Conservation (phyloP, 2,113 vertebrate genomes). For the Astatoreochromis straeleni region DNA sequence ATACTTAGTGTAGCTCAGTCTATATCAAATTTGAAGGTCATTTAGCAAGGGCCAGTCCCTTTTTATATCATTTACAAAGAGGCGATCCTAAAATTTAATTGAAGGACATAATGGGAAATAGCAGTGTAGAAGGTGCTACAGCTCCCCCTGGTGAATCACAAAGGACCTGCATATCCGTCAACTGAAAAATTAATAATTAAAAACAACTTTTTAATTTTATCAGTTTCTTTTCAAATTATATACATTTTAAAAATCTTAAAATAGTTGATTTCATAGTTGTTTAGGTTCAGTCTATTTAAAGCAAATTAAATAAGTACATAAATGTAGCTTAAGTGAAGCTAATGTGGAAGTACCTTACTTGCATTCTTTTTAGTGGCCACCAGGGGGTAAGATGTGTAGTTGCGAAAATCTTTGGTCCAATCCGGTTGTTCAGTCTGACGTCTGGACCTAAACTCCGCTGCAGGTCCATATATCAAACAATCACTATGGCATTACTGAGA, state of each 20-base stretch:
- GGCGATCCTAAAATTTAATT: neutral
- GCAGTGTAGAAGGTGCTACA: neutral
- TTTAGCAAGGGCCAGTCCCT: neutral
- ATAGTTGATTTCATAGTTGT: neutral
- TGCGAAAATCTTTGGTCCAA: neutral
- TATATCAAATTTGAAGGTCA: neutral
- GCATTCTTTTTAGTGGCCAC: neutral
- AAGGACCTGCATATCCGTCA: neutral
- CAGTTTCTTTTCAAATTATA: neutral
- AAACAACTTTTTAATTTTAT: neutral
- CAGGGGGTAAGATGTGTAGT: neutral
- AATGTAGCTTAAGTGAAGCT: neutral
- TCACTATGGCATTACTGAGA: too few species aligned
- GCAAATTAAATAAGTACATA: neutral
- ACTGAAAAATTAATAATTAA: neutral
- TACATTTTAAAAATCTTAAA: neutral
- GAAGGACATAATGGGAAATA: neutral
- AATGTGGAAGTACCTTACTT: neutral
- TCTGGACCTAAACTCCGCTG: too few species aligned
- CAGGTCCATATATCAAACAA: too few species aligned
- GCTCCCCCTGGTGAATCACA: neutral
- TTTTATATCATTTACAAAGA: neutral
- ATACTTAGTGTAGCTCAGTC: neutral
- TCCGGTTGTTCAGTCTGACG: too few species aligned
- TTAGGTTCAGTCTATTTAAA: neutral